Percentiles rank a stretch among this genome's conserved stretches.
Evolutionary conservation across 2,797 vertebrate species (phyloP).

Genomic region (Telmatherina bonti): DNA sequence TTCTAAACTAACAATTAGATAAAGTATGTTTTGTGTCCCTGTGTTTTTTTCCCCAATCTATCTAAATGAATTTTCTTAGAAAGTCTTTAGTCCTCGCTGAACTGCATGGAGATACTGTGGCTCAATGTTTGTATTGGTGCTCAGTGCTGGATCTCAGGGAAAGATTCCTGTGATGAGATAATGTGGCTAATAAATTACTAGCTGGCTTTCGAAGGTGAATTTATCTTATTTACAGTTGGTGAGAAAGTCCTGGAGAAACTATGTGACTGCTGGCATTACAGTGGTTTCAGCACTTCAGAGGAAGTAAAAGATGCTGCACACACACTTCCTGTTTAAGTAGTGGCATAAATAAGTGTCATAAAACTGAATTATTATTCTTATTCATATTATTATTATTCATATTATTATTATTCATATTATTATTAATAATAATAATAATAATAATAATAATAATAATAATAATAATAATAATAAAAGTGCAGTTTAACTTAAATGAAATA

Average conservation of each 20-base stretch:
- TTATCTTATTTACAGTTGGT: background rate
- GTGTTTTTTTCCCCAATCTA: too few species aligned
- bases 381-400: too few species aligned
- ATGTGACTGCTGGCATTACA: background rate
- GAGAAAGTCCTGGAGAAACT: background rate
- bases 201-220: slow-evolving; percentile 4
- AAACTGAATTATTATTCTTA: too few species aligned
- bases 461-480: too few species aligned
- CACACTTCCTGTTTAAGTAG: background rate
- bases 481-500: too few species aligned
- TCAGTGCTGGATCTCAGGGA: background rate
- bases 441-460: too few species aligned
- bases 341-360: too few species aligned
- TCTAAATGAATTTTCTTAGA: too few species aligned
- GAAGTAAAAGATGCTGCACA: background rate
- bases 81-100: background rate
- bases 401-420: too few species aligned
- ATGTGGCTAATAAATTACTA: slow-evolving; percentile 59
- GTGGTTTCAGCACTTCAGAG: background rate
- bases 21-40: too few species aligned
- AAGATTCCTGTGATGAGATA: slow-evolving; percentile 52
- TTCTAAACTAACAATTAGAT: too few species aligned
- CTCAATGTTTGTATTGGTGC: background rate
- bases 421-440: too few species aligned
- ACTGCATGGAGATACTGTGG: background rate